Evolutionary conservation across 2,797 vertebrate species (phyloP).

Genomic region (Propithecus perrieri): DNA sequence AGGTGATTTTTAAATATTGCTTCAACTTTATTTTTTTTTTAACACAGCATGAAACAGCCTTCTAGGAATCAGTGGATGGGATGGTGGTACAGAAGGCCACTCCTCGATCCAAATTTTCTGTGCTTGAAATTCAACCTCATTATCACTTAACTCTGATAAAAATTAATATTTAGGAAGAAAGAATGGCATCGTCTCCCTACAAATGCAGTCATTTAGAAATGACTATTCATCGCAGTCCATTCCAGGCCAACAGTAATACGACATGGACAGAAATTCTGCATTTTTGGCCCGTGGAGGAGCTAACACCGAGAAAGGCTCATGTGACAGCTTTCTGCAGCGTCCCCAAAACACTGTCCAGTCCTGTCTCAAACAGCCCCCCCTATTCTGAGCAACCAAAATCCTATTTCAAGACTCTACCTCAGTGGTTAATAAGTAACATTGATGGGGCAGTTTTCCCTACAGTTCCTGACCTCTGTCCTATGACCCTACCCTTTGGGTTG

Average conservation of each 20-base stretch:
- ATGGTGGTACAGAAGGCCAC: accelerated
- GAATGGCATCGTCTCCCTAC: accelerated
- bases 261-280: accelerated
- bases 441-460: background rate
- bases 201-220: background rate
- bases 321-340: background rate
- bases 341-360: background rate
- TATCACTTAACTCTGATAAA: background rate
- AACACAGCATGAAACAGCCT: background rate
- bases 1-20: background rate
- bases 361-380: background rate
- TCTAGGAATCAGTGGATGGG: accelerated
- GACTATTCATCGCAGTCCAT: background rate
- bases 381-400: background rate
- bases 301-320: accelerated
- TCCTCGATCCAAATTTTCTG: background rate
- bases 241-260: no score
- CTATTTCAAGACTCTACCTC: slow-evolving; percentile 8
- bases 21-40: background rate
- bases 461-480: background rate
- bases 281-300: accelerated
- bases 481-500: background rate
- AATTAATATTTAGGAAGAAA: background rate
- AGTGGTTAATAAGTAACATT: slow-evolving; percentile 63
- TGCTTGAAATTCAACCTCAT: background rate